A percentile compares a stretch with the other conserved stretches of the same genome.
These are phyloP conservation scores for Brachyalestes nurse DNA, from an alignment of 2,797 vertebrate genomes.

Conservation along the genomic window DNA sequence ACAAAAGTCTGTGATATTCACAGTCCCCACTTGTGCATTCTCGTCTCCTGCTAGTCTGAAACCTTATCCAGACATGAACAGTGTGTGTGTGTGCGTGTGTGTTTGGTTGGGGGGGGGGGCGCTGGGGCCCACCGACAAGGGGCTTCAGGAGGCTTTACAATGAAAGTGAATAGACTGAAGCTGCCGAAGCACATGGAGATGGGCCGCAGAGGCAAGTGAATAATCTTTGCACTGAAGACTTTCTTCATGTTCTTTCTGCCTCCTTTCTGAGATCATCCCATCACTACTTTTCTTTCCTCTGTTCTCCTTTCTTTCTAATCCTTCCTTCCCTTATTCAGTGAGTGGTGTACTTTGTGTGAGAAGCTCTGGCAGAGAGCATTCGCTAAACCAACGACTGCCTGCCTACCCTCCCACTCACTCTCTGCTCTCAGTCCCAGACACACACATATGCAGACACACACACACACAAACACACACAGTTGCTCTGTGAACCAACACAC, in stretches of 20 bases:
- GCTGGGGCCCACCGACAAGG: constrained; percentile 41
- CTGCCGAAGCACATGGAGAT: constrained; percentile 59
- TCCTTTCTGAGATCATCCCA: neutral
- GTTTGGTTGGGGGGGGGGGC: constrained; percentile 22
- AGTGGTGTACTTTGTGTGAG: constrained; percentile 63
- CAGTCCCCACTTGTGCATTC: constrained; percentile 78
- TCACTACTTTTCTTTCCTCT: constrained; percentile 11
- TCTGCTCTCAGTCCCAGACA: constrained; percentile 34
- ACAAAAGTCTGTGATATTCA: constrained; percentile 72
- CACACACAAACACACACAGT: constrained; percentile 30
- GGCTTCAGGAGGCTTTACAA: constrained; percentile 65
- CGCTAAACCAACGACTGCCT: constrained; percentile 55
- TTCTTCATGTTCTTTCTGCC: constrained; percentile 41
- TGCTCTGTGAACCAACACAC: constrained; percentile 70
- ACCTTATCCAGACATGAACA: constrained; percentile 68
- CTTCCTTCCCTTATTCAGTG: constrained; percentile 42
- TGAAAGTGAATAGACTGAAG: constrained; percentile 59
- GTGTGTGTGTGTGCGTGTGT: constrained; percentile 39
- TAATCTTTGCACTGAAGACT: constrained; percentile 39
- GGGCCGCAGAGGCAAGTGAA: constrained; percentile 17
- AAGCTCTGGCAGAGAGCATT: constrained; percentile 55
- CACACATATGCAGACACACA: constrained; percentile 11
- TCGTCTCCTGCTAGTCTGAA: constrained; percentile 75
- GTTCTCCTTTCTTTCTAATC: constrained; percentile 32
- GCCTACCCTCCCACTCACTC: constrained; percentile 51